phyloP scores from a whole-genome alignment of 35 echinoderm and acorn worm genomes.

The Apostichopus parvimensis region DNA sequence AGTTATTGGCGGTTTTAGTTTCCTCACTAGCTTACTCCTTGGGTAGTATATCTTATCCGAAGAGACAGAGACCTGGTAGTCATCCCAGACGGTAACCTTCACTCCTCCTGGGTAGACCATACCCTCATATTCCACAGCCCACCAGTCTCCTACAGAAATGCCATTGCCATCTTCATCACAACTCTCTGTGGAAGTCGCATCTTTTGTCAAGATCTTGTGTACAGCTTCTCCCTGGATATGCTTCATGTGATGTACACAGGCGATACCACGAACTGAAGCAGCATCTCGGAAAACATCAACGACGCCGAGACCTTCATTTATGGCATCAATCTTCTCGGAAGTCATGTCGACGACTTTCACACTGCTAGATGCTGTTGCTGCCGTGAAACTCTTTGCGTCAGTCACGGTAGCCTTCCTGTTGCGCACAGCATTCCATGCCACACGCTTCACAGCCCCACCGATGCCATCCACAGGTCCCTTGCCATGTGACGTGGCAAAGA shows the following conservation, averaged over 20 bases:
- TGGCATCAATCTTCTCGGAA: too few relatives aligned
- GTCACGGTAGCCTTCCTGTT: too few relatives aligned
- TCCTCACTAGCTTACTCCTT: neutral
- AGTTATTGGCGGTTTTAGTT: slow-evolving; percentile 29
- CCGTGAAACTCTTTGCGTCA: too few relatives aligned
- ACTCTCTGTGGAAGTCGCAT: slow-evolving; percentile 11
- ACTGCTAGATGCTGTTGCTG: too few relatives aligned
- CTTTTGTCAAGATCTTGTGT: slow-evolving; percentile 19
- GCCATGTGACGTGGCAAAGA: too few relatives aligned
- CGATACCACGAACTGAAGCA: slow-evolving; percentile 15
- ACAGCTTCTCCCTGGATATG: slow-evolving; percentile 1
- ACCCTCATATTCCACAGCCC: slow-evolving; percentile 33
- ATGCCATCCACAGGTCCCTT: too few relatives aligned
- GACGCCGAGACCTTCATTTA: neutral
- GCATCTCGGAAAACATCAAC: slow-evolving; percentile 23
- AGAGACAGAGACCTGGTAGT: slow-evolving; percentile 28
- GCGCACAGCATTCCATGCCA: too few relatives aligned
- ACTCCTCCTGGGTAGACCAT: slow-evolving; percentile 33
- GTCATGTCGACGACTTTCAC: too few relatives aligned
- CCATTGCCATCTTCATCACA: neutral
- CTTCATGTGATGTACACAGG: slow-evolving; percentile 27
- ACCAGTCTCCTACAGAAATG: slow-evolving; percentile 43
- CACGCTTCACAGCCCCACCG: too few relatives aligned
- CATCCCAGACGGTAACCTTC: neutral
- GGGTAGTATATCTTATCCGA: slow-evolving; percentile 27